phyloP scores from a whole-genome alignment of 2,113 vertebrate species.

The Leuciscus idus region DNA sequence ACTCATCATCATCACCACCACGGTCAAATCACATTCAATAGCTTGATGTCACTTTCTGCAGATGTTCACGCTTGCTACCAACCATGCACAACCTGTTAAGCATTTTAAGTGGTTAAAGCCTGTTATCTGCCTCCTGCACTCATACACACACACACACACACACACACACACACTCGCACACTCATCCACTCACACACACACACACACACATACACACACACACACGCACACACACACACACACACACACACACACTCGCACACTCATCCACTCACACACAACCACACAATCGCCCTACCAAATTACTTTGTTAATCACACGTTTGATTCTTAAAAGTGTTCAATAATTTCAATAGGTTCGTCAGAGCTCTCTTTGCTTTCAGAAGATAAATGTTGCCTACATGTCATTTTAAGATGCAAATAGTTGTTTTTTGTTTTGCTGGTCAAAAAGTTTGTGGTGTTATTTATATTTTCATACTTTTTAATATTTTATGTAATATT shows the following conservation, averaged over 20 bases:
- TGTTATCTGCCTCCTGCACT: background rate
- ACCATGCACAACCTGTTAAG: background rate
- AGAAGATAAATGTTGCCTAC: background rate
- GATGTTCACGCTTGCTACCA: background rate
- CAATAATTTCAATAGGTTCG: too few species aligned
- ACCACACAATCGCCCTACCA: background rate
- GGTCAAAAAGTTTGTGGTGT: background rate
- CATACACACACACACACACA: background rate
- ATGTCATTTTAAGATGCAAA: background rate
- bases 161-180: background rate
- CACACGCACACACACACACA: background rate
- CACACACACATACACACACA: background rate
- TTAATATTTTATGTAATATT: background rate
- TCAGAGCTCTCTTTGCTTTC: too few species aligned
- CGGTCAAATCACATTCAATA: background rate
- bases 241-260: background rate
- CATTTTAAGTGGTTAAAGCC: conserved; percentile 21
- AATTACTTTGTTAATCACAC: background rate
- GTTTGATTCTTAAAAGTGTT: background rate
- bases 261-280: background rate
- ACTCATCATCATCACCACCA: background rate
- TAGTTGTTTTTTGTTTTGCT: background rate
- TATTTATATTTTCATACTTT: background rate
- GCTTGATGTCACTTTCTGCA: background rate
- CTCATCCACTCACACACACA: background rate